A percentile compares a stretch with the other conserved stretches of the same genome.
These are phyloP conservation scores for Hydrochoerus hydrochaeris DNA, from an alignment of 2,113 vertebrate genomes.

Conservation along the genomic window DNA sequence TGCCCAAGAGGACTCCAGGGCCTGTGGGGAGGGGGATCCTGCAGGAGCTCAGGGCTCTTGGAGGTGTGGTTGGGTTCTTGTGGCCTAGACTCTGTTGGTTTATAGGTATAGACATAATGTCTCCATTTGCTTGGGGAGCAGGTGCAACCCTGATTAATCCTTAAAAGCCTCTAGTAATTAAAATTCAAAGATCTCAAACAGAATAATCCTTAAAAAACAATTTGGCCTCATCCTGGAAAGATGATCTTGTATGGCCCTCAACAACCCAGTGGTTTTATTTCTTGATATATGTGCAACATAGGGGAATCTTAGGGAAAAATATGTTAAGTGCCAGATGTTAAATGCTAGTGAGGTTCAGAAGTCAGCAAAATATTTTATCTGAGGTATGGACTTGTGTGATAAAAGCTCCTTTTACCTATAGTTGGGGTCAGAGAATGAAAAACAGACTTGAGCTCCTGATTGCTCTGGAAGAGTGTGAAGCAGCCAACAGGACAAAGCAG, in stretches of 20 bases:
- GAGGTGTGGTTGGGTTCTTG: rapidly evolving
- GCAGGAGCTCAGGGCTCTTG: not conserved
- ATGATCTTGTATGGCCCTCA: not conserved
- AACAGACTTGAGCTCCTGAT: not conserved
- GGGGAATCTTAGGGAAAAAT: not conserved
- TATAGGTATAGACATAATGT: not conserved
- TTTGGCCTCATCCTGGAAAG: not conserved
- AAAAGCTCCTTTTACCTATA: not conserved
- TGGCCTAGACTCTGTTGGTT: not conserved
- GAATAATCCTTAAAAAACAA: not conserved
- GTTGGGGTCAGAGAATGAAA: not conserved
- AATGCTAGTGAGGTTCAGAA: not conserved
- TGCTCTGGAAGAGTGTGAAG: not conserved
- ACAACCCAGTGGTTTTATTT: not conserved
- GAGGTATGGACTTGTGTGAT: not conserved
- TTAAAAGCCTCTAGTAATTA: not conserved
- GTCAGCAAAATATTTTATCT: not conserved
- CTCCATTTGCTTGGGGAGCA: not conserved
- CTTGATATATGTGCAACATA: not conserved
- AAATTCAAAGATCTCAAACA: not conserved
- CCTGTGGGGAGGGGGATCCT: not conserved
- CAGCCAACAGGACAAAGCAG: not conserved
- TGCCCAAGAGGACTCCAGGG: not conserved
- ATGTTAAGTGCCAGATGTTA: not conserved
- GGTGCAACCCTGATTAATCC: not conserved